phyloP scores from a whole-genome alignment of 2,797 vertebrate species.

The Halcyon leucocephala region DNA sequence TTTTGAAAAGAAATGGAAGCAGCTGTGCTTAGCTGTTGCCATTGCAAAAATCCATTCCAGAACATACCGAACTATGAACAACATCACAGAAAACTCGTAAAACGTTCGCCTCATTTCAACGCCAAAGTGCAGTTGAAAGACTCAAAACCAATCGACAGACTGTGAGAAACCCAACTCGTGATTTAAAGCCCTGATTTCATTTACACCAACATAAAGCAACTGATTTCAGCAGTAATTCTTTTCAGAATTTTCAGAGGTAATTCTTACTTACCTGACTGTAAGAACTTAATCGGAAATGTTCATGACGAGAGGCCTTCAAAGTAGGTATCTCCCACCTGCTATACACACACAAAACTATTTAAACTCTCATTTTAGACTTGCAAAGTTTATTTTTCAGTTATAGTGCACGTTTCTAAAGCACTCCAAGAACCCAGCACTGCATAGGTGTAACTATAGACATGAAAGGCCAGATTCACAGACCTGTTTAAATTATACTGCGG shows the following conservation, averaged over 20 bases:
- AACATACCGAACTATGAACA: neutral
- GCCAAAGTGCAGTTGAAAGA: neutral
- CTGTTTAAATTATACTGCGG: neutral
- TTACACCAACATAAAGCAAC: neutral
- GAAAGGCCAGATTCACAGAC: neutral
- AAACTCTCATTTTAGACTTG: neutral
- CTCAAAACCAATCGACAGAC: neutral
- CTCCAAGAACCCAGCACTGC: neutral
- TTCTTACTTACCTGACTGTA: neutral
- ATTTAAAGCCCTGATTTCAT: neutral
- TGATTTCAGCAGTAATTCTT: neutral
- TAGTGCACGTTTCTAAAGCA: neutral
- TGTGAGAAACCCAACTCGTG: neutral
- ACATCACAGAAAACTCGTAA: neutral
- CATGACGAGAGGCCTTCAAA: neutral
- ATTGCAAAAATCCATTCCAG: slow-evolving; percentile 8
- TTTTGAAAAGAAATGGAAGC: slow-evolving; percentile 1
- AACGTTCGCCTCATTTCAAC: neutral
- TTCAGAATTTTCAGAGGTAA: neutral
- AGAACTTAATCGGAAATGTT: neutral
- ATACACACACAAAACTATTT: neutral
- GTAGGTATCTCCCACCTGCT: neutral
- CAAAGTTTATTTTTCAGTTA: neutral
- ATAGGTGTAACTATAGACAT: neutral
- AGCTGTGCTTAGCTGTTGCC: neutral